Conservation (phyloP, 2,888 invertebrate genomes). For the Ethmia dodecea region DNA sequence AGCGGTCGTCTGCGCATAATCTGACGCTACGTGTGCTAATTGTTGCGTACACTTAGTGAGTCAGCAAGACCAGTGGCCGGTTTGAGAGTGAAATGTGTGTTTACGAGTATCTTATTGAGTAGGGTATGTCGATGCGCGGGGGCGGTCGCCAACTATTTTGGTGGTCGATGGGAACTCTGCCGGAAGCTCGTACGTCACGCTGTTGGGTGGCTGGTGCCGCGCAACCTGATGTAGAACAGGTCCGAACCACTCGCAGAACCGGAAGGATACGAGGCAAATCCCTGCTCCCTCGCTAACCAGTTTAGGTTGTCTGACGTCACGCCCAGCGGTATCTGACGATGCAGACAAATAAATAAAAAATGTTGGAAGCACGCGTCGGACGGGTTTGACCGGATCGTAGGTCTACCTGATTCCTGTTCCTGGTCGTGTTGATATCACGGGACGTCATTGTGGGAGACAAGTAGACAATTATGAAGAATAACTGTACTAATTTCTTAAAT, state of each 20-base stretch:
- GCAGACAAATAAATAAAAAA: slow-evolving; percentile 78
- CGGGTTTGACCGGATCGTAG: slow-evolving; percentile 77
- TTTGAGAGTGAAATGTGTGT: slow-evolving; percentile 43
- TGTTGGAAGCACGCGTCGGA: slow-evolving; percentile 77
- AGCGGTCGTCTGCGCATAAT: slow-evolving; percentile 53
- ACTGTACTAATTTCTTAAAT: too few species aligned
- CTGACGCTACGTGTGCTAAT: slow-evolving; percentile 68
- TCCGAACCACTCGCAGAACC: slow-evolving; percentile 73
- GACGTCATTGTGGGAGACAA: slow-evolving; percentile 37
- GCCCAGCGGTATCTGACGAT: slow-evolving; percentile 74
- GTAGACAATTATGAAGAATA: slow-evolving; percentile 7
- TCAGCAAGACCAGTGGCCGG: slow-evolving; percentile 57
- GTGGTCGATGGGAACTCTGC: slow-evolving; percentile 31
- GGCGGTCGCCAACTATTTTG: slow-evolving; percentile 37
- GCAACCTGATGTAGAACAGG: slow-evolving; percentile 74
- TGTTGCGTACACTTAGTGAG: slow-evolving; percentile 65
- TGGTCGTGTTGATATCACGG: slow-evolving; percentile 57
- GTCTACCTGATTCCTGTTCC: slow-evolving; percentile 77
- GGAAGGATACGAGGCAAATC: slow-evolving; percentile 77
- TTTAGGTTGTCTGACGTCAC: slow-evolving; percentile 77
- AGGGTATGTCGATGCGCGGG: slow-evolving; percentile 20
- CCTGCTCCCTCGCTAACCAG: slow-evolving; percentile 77
- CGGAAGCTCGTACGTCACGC: slow-evolving; percentile 53
- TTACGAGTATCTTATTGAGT: slow-evolving; percentile 25
- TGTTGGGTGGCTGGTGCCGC: slow-evolving; percentile 40